phyloP scores from a whole-genome alignment of 2,113 vertebrate genomes.

The Mugil cephalus region DNA sequence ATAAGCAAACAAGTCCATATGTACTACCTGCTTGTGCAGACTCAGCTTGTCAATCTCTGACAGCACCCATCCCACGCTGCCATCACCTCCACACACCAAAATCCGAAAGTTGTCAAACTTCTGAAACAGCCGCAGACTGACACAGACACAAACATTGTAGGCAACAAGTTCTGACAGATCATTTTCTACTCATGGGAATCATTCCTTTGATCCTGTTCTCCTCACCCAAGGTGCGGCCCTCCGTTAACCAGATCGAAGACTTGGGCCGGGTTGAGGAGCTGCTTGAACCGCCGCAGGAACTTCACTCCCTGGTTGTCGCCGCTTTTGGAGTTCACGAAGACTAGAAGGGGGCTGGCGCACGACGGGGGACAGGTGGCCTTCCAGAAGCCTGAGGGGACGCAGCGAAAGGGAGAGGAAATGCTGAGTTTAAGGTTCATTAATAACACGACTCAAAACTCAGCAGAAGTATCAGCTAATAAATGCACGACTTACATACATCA shows the following conservation, averaged over 20 bases:
- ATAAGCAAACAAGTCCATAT: not conserved
- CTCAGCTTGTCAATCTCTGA: constrained; percentile 98
- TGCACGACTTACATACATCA: too few species aligned
- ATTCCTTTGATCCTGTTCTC: not conserved
- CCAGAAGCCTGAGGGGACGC: constrained; percentile 91
- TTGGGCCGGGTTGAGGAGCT: constrained; percentile 98
- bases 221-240: constrained; percentile 96
- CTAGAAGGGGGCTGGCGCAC: constrained; percentile 96
- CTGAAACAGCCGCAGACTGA: constrained; percentile 96
- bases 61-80: constrained; percentile 98
- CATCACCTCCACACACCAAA: constrained; percentile 97
- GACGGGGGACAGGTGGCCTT: constrained; percentile 98
- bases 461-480: too few species aligned
- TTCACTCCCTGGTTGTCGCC: constrained; percentile 99
- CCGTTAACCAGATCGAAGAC: constrained; percentile 99
- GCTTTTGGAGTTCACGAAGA: constrained; percentile 99
- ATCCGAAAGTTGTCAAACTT: constrained; percentile 99
- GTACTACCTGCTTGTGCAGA: constrained; percentile 93
- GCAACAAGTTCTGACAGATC: too few species aligned
- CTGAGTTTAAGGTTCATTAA: not conserved
- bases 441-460: too few species aligned
- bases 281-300: constrained; percentile 98
- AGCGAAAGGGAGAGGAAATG: not conserved
- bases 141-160: constrained; percentile 46
- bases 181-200: too few species aligned